Evolutionary conservation across 2,113 vertebrate species (phyloP), one percentile per base, ranked within the genome.

Genomic region (Campylorhamphus procurvoides): DNA sequence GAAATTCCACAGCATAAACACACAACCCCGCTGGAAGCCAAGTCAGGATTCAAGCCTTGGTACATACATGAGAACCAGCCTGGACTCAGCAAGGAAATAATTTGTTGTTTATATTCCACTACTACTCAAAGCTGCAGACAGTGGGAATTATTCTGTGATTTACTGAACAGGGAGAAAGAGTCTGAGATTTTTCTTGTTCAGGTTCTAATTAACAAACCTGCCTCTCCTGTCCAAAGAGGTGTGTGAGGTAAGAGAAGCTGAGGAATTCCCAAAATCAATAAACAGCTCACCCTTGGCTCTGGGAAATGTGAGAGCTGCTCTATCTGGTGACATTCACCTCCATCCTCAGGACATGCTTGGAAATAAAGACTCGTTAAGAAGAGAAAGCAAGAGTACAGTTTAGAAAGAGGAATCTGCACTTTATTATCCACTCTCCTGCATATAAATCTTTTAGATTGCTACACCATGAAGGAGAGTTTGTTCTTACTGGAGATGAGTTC

Each of bases 1-100:
- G 85, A 91, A 96, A 95, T 95, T 95, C 86, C 84, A 89, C 90
- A 92, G 86, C 50, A 89, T 67, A 94, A 96, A 96, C 90, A 95
- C 62, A 95, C 42, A 97, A 52, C 46, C 58, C 89, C 4, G 22
- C 88, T 88, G 88, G 90, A 96, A 95, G 93, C 92, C 8, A 5
- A 64, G 52, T 52, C 55, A 73, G 80, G 87, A 91, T 76, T 77
- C 76, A 66, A 96, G 77, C 66, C 59, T 89, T 52, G 42, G 69
- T 90, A 82, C 27, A 28, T 20, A 52, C n/a, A 71, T 16, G 59
- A 78, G 67, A 84, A 89, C 37, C 77, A 83, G 63, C 55, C 88
- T 77, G 93, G 83, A 74, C 74, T 56, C 86, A 77, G 63, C 44
- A n/a, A 92, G 81, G 69, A 92, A 92, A 76, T 79, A 91, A 93